Base-by-base conservation (phyloP, 2,888 invertebrate genomes). In the Hypomecis atomaria region DNA sequence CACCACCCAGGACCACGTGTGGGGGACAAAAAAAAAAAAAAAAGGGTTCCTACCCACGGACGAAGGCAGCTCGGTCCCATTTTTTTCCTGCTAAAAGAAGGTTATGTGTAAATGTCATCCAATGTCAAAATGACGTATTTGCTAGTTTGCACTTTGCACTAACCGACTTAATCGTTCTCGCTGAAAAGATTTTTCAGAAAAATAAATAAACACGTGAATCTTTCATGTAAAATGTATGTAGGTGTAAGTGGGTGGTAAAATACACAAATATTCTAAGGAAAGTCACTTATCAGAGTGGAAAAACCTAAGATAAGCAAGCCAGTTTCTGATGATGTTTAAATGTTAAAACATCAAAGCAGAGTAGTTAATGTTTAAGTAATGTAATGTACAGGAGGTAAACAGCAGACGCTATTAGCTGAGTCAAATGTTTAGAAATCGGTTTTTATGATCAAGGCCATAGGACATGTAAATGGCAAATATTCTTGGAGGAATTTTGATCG, bases 381-480 rank as follows among this genome's bases (percentile, higher is more conserved):
- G 40, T 43, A 43, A 54, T 43, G 43, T 43, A 34, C 43, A 34
- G 34, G 45, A 47, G 10, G 37, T 55, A 56, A 37, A 55, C 48
- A 49, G 38, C 38, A 4, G 37, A 11, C n/a, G 49, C 49, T 36
- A 61, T 54, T 54, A 48, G 58, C 43, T 23, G 48, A 60, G 4
- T 62, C 44, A 56, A 56, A 50, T 62, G 52, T 62, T 62, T 62
- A 52, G 50, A 62, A 57, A 57, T 59, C 42, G 43, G 54, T 54
- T 54, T 11, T 43, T 43, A 34, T 43, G 43, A 43, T 54, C 54
- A 43, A 43, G 43, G 54, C 43, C 9, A 54, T 43, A 9, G 11
- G 36, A 5, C 1, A 8, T 43, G 42, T 6, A 34, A 54, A 36
- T 54, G 54, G 8, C 34, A 54, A 53, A 54, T 43, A 11, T 34